A percentile compares a stretch with the other conserved stretches of the same genome.
phyloP scores from a whole-genome alignment of 2,888 invertebrate species.

The Zelleria hepariella region DNA sequence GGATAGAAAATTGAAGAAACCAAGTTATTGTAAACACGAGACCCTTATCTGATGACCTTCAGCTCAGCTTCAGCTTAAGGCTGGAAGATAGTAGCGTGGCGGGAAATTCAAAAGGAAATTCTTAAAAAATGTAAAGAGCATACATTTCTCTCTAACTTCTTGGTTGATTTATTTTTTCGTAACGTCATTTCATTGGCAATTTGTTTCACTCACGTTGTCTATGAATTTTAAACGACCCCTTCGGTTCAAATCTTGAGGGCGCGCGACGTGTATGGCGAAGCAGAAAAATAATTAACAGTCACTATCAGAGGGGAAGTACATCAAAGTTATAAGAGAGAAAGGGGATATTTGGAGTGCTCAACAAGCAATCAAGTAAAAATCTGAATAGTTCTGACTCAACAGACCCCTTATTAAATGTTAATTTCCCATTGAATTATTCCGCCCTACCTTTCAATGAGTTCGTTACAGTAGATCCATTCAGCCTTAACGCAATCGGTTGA shows the following conservation, averaged over 20 bases:
- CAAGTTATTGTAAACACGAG: too few species aligned
- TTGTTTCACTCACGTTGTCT: conserved; percentile 40
- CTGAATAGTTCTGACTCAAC: conserved; percentile 66
- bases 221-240: conserved; percentile 58
- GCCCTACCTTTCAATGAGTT: conserved; percentile 64
- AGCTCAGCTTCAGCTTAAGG: too few species aligned
- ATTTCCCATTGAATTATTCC: conserved; percentile 67
- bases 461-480: conserved; percentile 45
- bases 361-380: conserved; percentile 71
- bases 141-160: background rate
- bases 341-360: conserved; percentile 67
- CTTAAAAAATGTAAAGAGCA: background rate
- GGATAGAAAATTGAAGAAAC: too few species aligned
- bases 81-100: too few species aligned
- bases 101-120: background rate
- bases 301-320: conserved; percentile 45
- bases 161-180: background rate
- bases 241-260: conserved; percentile 46
- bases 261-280: conserved; percentile 49
- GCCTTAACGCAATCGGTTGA: background rate
- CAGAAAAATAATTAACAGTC: conserved; percentile 67
- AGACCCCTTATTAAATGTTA: conserved; percentile 70
- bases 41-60: too few species aligned
- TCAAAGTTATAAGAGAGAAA: conserved; percentile 58
- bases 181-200: conserved; percentile 30